Conservation (phyloP, 2,113 vertebrate species). For the Oenanthe melanoleuca region DNA sequence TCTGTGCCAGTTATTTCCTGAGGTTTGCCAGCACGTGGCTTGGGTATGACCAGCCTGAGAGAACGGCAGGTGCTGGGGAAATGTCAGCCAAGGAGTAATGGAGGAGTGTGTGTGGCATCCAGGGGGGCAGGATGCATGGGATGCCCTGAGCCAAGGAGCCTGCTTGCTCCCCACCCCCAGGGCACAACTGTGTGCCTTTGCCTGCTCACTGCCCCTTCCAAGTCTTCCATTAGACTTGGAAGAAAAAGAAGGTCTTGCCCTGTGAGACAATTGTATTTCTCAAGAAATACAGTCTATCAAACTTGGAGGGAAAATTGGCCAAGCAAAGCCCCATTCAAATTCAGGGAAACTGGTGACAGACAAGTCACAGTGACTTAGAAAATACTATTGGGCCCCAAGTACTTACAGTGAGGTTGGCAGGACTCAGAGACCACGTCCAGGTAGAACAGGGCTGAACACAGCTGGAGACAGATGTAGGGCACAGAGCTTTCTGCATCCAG, state of each 20-base stretch:
- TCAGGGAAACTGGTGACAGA: background rate
- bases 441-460: background rate
- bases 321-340: background rate
- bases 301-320: background rate
- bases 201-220: background rate
- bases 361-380: background rate
- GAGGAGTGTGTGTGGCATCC: background rate
- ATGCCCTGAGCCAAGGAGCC: background rate
- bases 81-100: conserved; percentile 18
- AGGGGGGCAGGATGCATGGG: accelerated
- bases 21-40: background rate
- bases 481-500: background rate
- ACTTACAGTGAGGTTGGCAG: background rate
- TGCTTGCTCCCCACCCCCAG: background rate
- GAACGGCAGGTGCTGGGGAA: background rate
- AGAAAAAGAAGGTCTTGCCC: background rate
- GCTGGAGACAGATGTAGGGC: background rate
- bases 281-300: background rate
- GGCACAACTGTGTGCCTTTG: background rate
- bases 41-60: background rate
- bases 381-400: background rate
- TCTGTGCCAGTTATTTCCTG: background rate
- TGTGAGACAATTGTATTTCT: background rate
- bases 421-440: background rate
- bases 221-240: background rate